Conservation (phyloP, 2,113 vertebrate genomes). For the Corydoras maculifer region DNA sequence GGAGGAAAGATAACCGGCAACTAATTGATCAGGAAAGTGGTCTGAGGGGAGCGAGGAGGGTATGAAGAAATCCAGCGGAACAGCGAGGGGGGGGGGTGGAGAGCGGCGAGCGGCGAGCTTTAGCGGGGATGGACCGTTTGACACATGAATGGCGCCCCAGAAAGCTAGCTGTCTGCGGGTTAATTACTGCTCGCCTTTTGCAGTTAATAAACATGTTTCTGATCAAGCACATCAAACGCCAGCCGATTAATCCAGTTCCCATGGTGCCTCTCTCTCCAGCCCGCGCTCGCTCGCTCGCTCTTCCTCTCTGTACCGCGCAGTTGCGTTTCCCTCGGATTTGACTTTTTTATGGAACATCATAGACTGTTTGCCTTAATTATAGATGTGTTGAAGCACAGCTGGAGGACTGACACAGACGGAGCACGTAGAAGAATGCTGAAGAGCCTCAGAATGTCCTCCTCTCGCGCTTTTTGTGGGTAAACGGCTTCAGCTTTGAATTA, state of each 20-base stretch:
- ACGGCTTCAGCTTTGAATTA: too few relatives aligned
- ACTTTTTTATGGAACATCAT: slow-evolving; percentile 53
- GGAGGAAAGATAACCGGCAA: slow-evolving; percentile 25
- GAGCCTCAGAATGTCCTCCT: too few relatives aligned
- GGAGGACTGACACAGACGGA: too few relatives aligned
- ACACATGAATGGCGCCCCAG: slow-evolving; percentile 65
- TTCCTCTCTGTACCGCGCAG: slow-evolving; percentile 55
- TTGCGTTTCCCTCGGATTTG: slow-evolving; percentile 52
- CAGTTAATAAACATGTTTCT: slow-evolving; percentile 74
- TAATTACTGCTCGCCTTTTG: slow-evolving; percentile 68
- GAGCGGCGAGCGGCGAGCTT: slow-evolving; percentile 36
- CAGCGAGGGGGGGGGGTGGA: slow-evolving; percentile 3
- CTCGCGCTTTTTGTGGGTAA: too few relatives aligned
- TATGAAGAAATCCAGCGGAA: slow-evolving; percentile 17
- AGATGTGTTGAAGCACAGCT: slow-evolving; percentile 33
- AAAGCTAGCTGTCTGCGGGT: slow-evolving; percentile 70
- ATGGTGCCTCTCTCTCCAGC: slow-evolving; percentile 39
- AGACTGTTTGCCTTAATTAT: slow-evolving; percentile 68
- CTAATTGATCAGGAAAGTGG: slow-evolving; percentile 65
- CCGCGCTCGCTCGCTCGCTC: slow-evolving; percentile 56
- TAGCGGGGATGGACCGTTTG: slow-evolving; percentile 62
- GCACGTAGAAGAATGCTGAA: too few relatives aligned
- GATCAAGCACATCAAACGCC: slow-evolving; percentile 71
- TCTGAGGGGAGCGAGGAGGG: slow-evolving; percentile 50
- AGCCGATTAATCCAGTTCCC: slow-evolving; percentile 58